Conservation (phyloP, 2,797 vertebrate genomes). For the Delichon dasypus region DNA sequence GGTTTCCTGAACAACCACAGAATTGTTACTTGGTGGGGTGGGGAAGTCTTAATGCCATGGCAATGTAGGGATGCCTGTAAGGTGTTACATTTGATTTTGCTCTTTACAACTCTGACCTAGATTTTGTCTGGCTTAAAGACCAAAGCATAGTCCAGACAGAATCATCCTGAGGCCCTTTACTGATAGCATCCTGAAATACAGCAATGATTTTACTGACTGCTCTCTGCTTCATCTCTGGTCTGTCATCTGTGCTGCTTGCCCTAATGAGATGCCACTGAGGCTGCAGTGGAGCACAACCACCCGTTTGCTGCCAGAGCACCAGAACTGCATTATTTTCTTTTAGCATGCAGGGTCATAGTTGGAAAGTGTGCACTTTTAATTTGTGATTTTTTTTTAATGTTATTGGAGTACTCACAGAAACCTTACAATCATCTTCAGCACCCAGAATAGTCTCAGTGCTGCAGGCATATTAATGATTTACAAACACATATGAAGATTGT, state of each 20-base stretch:
- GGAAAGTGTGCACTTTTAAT: neutral
- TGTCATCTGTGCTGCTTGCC: neutral
- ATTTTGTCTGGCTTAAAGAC: neutral
- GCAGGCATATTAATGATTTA: neutral
- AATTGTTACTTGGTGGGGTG: neutral
- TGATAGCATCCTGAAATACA: neutral
- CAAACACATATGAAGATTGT: neutral
- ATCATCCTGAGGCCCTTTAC: neutral
- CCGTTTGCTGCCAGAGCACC: neutral
- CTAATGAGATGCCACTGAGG: neutral
- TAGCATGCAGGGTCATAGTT: neutral
- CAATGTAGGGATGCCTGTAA: neutral
- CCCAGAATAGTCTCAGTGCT: neutral
- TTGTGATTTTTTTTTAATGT: neutral
- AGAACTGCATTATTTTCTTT: neutral
- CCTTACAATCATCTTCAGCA: neutral
- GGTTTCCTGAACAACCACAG: neutral
- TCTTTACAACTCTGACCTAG: neutral
- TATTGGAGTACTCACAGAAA: neutral
- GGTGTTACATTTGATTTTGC: neutral
- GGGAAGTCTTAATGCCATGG: neutral
- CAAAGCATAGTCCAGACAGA: neutral
- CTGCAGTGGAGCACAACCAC: neutral
- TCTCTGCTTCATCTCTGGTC: neutral
- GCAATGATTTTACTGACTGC: neutral